Evolutionary conservation across 1,140 invertebrate species (phyloP).

Genomic region (Orchestia grillus): DNA sequence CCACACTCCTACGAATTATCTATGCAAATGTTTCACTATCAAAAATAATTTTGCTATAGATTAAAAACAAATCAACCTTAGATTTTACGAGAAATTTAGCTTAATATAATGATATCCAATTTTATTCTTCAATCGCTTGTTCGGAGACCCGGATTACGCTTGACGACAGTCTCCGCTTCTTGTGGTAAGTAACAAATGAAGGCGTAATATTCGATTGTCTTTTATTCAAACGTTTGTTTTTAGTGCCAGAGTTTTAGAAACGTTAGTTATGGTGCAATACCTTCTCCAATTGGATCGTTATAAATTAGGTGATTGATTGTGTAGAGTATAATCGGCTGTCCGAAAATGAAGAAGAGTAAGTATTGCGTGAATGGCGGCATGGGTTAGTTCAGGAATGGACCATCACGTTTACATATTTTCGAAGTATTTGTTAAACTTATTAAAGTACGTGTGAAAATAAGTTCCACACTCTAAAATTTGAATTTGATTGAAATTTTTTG

Average conservation of each 20-base stretch:
- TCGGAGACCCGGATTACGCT: background rate
- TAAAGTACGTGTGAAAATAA: no score
- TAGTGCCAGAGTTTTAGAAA: background rate
- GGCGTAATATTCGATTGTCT: constrained; percentile 49
- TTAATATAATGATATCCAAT: background rate
- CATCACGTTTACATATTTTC: no score
- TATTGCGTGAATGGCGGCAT: background rate
- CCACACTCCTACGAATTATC: no score
- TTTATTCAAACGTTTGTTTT: constrained; percentile 40
- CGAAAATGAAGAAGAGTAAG: background rate
- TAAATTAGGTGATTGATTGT: background rate
- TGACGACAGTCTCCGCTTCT: background rate
- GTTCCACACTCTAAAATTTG: no score
- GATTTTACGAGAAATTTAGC: background rate
- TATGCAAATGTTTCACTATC: no score
- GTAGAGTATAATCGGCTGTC: background rate
- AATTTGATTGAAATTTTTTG: no score
- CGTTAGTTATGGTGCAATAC: background rate
- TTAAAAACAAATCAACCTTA: no score
- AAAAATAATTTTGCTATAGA: no score
- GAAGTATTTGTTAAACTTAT: no score
- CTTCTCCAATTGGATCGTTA: background rate
- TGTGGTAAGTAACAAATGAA: constrained; percentile 52
- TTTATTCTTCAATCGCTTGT: background rate
- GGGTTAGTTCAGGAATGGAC: background rate